Evolutionary conservation across 1,140 invertebrate species (phyloP), one percentile per base, ranked within the genome.

Genomic region (Sipha flava): DNA sequence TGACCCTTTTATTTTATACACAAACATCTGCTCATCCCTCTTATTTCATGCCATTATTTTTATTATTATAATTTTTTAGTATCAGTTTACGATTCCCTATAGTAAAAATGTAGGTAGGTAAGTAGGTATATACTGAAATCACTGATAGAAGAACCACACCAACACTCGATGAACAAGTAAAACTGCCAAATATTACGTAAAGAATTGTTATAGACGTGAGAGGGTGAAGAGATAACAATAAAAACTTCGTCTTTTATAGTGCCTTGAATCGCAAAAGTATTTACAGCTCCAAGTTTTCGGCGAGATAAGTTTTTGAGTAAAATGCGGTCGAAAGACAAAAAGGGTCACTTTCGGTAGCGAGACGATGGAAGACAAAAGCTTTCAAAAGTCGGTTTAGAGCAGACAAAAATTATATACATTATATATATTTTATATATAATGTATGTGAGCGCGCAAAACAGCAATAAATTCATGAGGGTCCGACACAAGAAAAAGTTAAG

Each of bases 391-490:
- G 73, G 66, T 47, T 70, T 70, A 70, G 43, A 70, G 66, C 40
- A 23, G 40, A 70, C 40, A 70, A 70, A 54, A 54, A 34, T 47
- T 37, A 73, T 14, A 52, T 21, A 49, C 12, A 47, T 7, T 6
- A 31, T 7, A 26, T n/a, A 34, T 26, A 57, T 57, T 57, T 26
- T 31, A 18, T 40, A 66, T 23, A 43, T 23, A 40, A 66, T 66
- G 37, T 14, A 23, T 54, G 47, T 34, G 45, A 52, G 12, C 29
- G 31, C 47, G 26, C 29, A 52, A 57, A 57, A 54, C 14, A 9
- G 73, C 73, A 59, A 77, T 77, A 77, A 77, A 77, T 77, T 77
- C 34, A 59, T 23, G 16, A 77, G 73, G 73, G 52, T 29, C 73
- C 73, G 52, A 59, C 18, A 77, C 34, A 16, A 45, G 16, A 43